Evolutionary conservation across 2,888 invertebrate genomes (phyloP).

Genomic region (Tetanocera ferruginea): DNA sequence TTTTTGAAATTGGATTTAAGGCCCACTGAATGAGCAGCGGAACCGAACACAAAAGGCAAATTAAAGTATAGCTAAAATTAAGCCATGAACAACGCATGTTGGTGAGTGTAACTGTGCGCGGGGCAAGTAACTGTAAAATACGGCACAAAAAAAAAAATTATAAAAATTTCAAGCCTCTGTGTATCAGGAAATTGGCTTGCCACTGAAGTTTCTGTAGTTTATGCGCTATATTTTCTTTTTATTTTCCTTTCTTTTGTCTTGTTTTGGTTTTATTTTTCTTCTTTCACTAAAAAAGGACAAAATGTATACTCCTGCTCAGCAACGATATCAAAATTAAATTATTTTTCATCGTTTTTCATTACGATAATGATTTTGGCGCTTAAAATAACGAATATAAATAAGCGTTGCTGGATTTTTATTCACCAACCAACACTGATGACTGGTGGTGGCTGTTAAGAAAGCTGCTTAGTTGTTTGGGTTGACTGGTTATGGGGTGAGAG

Average conservation of each 20-base stretch:
- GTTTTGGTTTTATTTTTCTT: too few relatives aligned
- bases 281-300: too few relatives aligned
- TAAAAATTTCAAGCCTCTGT: neutral
- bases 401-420: neutral
- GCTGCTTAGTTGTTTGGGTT: too few relatives aligned
- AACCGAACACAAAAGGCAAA: neutral
- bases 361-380: neutral
- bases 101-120: neutral
- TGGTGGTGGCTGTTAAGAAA: neutral
- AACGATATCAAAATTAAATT: constrained; percentile 17
- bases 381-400: neutral
- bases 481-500: too few relatives aligned
- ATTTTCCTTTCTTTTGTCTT: neutral
- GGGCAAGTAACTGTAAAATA: too few relatives aligned
- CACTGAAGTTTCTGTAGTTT: neutral
- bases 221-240: neutral
- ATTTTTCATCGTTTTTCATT: constrained; percentile 8
- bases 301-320: neutral
- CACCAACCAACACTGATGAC: neutral
- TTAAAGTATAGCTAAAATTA: neutral
- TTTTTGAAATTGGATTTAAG: constrained; percentile 14
- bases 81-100: neutral
- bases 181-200: neutral
- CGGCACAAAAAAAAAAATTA: neutral
- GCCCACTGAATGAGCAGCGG: neutral